These are phyloP conservation scores for Etheostoma spectabile DNA, from an alignment of 2,113 vertebrate species.

Conservation along the genomic window DNA sequence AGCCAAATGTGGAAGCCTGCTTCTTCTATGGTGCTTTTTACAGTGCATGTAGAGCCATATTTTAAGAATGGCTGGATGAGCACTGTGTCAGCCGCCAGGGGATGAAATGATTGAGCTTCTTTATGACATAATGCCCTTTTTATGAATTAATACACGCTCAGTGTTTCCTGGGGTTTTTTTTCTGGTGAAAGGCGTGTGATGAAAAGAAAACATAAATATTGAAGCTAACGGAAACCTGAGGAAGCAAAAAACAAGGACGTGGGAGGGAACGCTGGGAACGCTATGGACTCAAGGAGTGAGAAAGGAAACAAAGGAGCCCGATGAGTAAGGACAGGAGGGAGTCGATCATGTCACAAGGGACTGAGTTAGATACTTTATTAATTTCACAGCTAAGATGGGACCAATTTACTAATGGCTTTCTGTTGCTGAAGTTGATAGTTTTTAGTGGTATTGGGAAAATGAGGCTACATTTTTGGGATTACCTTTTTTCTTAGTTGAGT, in stretches of 20 bases:
- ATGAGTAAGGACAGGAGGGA: not conserved
- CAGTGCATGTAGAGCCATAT: not conserved
- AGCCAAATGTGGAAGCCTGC: too few species aligned
- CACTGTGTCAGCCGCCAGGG: not conserved
- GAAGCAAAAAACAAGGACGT: conserved; percentile 7
- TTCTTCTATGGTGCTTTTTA: not conserved
- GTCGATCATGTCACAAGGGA: not conserved
- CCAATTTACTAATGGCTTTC: not conserved
- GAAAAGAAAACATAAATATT: not conserved
- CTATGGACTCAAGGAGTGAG: not conserved
- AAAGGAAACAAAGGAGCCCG: not conserved
- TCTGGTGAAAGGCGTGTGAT: conserved; percentile 16
- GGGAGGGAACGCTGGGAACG: conserved; percentile 2
- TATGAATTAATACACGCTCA: conserved; percentile 11
- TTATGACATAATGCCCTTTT: conserved; percentile 4
- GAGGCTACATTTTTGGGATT: not conserved
- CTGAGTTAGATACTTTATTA: not conserved
- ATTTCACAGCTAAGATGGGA: not conserved
- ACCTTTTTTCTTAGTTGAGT: not conserved
- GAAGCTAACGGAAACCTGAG: not conserved
- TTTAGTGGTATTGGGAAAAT: too few species aligned
- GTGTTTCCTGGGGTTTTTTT: not conserved
- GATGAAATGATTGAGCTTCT: not conserved
- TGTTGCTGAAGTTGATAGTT: not conserved
- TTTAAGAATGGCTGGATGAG: not conserved